phyloP scores from a whole-genome alignment of 2,888 invertebrate genomes.

The Drosophila nigricruria region DNA sequence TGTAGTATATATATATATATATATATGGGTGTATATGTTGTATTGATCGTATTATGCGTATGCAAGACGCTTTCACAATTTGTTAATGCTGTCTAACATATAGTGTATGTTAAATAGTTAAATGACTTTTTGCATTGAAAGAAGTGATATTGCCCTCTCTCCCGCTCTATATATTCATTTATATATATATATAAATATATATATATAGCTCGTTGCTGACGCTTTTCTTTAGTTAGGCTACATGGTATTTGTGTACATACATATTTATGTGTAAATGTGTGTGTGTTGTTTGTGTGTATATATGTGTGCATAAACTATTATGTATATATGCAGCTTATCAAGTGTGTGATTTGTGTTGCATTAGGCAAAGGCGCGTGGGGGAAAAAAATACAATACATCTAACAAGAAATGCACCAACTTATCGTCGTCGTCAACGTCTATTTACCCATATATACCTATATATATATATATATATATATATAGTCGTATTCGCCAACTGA shows the following conservation, averaged over 20 bases:
- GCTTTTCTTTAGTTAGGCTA: conserved; percentile 50
- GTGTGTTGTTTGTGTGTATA: conserved; percentile 10
- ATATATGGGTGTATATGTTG: conserved; percentile 13
- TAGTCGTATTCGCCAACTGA: conserved; percentile 33
- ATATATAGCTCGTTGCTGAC: conserved; percentile 32
- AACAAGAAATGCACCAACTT: conserved; percentile 78
- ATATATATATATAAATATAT: conserved; percentile 1
- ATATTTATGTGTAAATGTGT: conserved; percentile 20
- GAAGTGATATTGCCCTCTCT: conserved; percentile 33
- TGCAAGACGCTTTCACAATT: conserved; percentile 6
- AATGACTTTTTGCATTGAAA: conserved; percentile 62
- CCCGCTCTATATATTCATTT: conserved; percentile 6
- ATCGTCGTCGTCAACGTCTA: conserved; percentile 49
- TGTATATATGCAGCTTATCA: conserved; percentile 39
- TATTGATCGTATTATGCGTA: conserved; percentile 38
- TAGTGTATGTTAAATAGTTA: conserved; percentile 43
- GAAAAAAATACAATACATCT: conserved; percentile 75
- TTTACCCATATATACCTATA: conserved; percentile 38
- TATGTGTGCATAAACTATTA: conserved; percentile 31
- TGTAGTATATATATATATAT: conserved; percentile 27
- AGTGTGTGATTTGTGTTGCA: conserved; percentile 56
- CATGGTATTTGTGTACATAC: conserved; percentile 45
- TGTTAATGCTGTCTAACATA: conserved; percentile 21
- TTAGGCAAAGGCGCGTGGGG: conserved; percentile 66
- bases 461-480: conserved; percentile 22